A percentile compares a stretch with the other conserved stretches of the same genome.
Conservation (phyloP, 2,113 vertebrate species). For the Labeo catla region DNA sequence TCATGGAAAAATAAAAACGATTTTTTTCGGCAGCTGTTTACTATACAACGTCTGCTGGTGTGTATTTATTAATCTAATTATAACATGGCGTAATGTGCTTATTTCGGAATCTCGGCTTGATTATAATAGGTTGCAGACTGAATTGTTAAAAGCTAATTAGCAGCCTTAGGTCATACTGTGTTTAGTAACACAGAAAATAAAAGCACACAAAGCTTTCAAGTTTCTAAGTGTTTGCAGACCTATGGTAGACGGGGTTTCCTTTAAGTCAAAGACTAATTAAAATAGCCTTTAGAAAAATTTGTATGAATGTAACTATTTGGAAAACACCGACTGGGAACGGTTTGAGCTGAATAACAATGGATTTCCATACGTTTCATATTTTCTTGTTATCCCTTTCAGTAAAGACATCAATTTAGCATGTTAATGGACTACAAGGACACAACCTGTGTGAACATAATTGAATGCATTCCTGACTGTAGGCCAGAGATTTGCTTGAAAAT, state of each 20-base stretch:
- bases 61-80: constrained; percentile 37
- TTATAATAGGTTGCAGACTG: constrained; percentile 17
- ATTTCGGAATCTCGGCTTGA: constrained; percentile 20
- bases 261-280: not conserved
- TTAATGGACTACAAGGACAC: not conserved
- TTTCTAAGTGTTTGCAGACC: not conserved
- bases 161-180: constrained; percentile 9
- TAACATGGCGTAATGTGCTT: not conserved
- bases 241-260: not conserved
- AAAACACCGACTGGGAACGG: not conserved
- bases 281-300: not conserved
- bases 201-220: not conserved
- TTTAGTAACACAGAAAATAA: not conserved
- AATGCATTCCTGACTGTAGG: not conserved
- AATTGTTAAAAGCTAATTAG: constrained; percentile 5
- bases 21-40: constrained; percentile 75
- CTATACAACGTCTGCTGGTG: constrained; percentile 55
- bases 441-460: not conserved
- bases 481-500: not conserved
- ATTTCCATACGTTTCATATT: not conserved
- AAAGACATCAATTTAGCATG: not conserved
- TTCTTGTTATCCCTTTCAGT: too few species aligned
- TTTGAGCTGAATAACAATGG: not conserved
- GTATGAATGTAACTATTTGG: not conserved
- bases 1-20: constrained; percentile 71